Conservation (phyloP, 92 coral and sea anemone genomes). For the Porites rus region DNA sequence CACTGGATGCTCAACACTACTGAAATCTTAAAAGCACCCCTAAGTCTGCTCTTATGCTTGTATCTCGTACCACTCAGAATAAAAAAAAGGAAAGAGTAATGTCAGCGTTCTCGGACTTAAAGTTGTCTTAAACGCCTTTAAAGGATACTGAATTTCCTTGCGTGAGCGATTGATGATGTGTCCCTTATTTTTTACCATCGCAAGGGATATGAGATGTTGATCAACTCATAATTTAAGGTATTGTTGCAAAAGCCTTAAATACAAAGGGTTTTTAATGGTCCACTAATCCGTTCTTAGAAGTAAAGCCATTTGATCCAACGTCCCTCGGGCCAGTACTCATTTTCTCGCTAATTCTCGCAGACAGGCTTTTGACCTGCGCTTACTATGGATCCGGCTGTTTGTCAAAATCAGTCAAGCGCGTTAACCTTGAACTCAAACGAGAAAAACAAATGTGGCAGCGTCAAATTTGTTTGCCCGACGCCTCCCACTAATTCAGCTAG, state of each 20-base stretch:
- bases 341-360: slow-evolving; percentile 26
- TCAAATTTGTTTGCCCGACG: slow-evolving; percentile 51
- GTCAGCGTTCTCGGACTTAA: background rate
- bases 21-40: background rate
- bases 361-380: slow-evolving; percentile 48
- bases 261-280: background rate
- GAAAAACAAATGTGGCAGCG: slow-evolving; percentile 43
- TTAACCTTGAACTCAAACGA: slow-evolving; percentile 58
- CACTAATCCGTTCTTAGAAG: slow-evolving; percentile 1
- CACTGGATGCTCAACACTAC: background rate
- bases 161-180: background rate
- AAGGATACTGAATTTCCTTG: background rate
- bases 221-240: background rate
- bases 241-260: background rate
- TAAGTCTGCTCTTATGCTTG: slow-evolving; percentile 21
- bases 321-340: slow-evolving; percentile 24
- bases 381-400: slow-evolving; percentile 43
- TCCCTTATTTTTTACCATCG: background rate
- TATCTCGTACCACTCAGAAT: background rate
- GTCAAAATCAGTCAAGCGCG: slow-evolving; percentile 59
- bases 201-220: slow-evolving; percentile 10
- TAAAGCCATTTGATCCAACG: slow-evolving; percentile 15
- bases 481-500: slow-evolving; percentile 54
- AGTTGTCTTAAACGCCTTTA: background rate
- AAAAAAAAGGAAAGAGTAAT: background rate